These are phyloP conservation scores for Melanotus villosus DNA, from an alignment of 2,888 invertebrate genomes.

Conservation along the genomic window DNA sequence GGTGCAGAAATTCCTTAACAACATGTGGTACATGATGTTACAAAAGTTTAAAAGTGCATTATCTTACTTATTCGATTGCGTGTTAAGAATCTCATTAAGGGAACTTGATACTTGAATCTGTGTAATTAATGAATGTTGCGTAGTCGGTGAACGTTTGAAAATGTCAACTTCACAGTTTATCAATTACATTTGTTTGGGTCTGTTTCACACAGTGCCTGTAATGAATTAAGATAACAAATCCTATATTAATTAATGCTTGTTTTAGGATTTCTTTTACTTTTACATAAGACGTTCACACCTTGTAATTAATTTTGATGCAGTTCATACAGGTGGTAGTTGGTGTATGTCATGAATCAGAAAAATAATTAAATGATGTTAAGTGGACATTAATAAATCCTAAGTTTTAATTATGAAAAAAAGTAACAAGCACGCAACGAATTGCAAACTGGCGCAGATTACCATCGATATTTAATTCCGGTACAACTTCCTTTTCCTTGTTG, in stretches of 20 bases:
- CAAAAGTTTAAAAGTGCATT: too few relatives aligned
- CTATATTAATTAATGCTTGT: background rate
- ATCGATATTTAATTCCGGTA: slow-evolving; percentile 1
- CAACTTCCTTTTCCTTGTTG: slow-evolving; percentile 6
- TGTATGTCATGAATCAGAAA: too few relatives aligned
- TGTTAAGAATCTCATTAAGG: too few relatives aligned
- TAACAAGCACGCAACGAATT: background rate
- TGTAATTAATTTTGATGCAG: background rate
- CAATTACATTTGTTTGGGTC: too few relatives aligned
- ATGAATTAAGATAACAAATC: background rate
- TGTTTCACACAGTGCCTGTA: background rate
- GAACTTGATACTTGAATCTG: background rate
- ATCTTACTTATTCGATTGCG: too few relatives aligned
- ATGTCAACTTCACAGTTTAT: slow-evolving; percentile 10
- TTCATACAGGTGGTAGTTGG: too few relatives aligned
- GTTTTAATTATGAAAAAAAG: background rate
- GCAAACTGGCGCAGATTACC: background rate
- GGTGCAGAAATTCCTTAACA: slow-evolving; percentile 6
- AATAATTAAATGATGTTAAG: too few relatives aligned
- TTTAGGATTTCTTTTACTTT: too few relatives aligned
- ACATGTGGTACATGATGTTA: background rate
- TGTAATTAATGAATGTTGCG: background rate
- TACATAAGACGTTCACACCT: too few relatives aligned
- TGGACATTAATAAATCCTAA: too few relatives aligned
- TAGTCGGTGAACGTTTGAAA: background rate